These are phyloP conservation scores for Xiphorhynchus erythropygius DNA, from an alignment of 2,797 vertebrate species.

Conservation along the genomic window DNA sequence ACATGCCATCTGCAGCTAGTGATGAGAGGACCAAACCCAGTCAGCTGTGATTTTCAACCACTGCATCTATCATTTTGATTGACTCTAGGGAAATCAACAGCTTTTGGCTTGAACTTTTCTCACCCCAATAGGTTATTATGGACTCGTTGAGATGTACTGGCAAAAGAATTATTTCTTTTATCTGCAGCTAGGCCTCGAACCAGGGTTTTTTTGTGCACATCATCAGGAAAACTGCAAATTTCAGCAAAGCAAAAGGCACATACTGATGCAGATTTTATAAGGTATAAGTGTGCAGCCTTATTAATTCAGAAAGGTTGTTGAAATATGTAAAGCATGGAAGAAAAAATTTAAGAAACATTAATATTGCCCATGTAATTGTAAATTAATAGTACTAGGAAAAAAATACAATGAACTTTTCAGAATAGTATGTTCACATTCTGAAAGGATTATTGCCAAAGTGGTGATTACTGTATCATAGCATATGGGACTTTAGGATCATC, in stretches of 20 bases:
- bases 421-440: not conserved
- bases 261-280: constrained; percentile 22
- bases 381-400: constrained; percentile 1
- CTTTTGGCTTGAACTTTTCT: constrained; percentile 76
- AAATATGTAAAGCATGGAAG: not conserved
- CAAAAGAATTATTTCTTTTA: constrained; percentile 50
- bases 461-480: not conserved
- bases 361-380: not conserved
- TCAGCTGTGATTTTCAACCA: constrained; percentile 90
- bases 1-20: constrained; percentile 81
- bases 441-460: not conserved
- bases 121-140: constrained; percentile 73
- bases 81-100: constrained; percentile 78
- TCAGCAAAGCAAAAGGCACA: not conserved
- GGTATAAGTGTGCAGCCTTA: not conserved
- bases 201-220: not conserved
- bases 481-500: not conserved
- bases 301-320: not conserved
- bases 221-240: not conserved
- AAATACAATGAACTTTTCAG: not conserved
- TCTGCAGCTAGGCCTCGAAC: not conserved
- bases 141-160: constrained; percentile 48
- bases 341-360: not conserved
- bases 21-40: constrained; percentile 80
- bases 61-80: constrained; percentile 76